Percentiles rank a stretch among this genome's conserved stretches.
Evolutionary conservation across 2,113 vertebrate species (phyloP).

Genomic region (Ornithorhynchus anatinus): DNA sequence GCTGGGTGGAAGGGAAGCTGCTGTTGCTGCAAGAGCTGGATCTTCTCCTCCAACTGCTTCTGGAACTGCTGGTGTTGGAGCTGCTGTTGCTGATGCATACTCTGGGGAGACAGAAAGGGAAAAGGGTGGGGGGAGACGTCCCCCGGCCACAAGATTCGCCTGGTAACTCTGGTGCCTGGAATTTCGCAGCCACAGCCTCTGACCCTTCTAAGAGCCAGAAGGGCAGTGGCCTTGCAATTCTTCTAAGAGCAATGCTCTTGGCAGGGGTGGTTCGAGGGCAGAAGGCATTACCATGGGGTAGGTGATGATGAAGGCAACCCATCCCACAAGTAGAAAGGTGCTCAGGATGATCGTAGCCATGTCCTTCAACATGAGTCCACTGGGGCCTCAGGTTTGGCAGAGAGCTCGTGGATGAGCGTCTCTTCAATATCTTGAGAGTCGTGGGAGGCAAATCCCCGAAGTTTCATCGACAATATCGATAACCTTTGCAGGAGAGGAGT

Average conservation of each 20-base stretch:
- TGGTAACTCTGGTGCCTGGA: no score
- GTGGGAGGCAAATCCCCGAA: conserved; percentile 59
- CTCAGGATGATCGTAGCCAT: conserved; percentile 95
- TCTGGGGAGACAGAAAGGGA: conserved; percentile 70
- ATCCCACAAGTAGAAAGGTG: conserved; percentile 93
- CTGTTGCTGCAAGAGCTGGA: conserved; percentile 89
- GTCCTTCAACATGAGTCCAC: conserved; percentile 94
- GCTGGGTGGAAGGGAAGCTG: conserved; percentile 79
- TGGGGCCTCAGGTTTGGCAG: conserved; percentile 76
- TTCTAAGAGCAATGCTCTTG: no score
- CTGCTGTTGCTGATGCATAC: conserved; percentile 89
- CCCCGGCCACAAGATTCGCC: no score
- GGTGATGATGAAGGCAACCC: conserved; percentile 96
- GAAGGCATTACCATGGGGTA: conserved; percentile 88
- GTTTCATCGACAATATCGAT: conserved; percentile 84
- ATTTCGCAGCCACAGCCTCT: no score
- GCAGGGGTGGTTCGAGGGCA: no score
- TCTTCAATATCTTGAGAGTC: conserved; percentile 79
- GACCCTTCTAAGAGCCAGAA: neutral
- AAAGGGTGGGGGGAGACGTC: no score
- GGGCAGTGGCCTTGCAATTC: rapidly evolving
- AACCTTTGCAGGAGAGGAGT: conserved; percentile 64
- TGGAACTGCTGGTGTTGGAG: conserved; percentile 91
- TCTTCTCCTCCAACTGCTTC: conserved; percentile 89
- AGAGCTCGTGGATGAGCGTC: conserved; percentile 47